Evolutionary conservation across 1,140 invertebrate genomes (phyloP), one percentile per base, ranked within the genome.

Genomic region (Gerris buenoi): DNA sequence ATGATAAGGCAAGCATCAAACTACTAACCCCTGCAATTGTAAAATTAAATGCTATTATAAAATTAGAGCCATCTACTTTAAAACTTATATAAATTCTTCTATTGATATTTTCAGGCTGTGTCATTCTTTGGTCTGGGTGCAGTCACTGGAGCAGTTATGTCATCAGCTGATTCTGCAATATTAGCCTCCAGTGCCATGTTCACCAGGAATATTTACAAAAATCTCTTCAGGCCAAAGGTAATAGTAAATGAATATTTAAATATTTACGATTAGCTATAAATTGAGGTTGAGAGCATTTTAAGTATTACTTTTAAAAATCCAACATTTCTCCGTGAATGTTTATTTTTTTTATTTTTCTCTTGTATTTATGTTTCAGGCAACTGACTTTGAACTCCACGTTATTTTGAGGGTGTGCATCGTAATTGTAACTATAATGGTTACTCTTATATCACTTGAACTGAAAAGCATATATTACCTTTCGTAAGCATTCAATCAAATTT

Each of bases 121-220:
- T 78, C 85, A 26, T 86, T 86, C 71, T 76, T 85, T 76, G 89
- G 88, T n/a, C 79, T 91, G 1, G 88, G 88, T 13, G 86, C 88
- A 2, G 86, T 91, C 26, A 87, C 86, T 1, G 88, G 88, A 2
- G 87, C 88, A n/a, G 85, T 89, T 1, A 89, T 91, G 88, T 88
- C 87, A 2, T 90, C 88, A 5, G 88, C 88, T 1, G 88, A 90
- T 74, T 89, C 88, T 1, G 87, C 87, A 64, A 85, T 91, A 61
- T 77, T 91, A 1, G 84, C 86, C 5, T 87, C 88, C 15, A 85
- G 85, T 71, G 87, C 87, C 18, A 88, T 91, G 86, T 90, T 90
- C 77, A 84, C 88, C n/a, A 81, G 87, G 67, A 91, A 91, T 75
- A 83, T 91, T 61, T 90, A 89, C 75, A 87, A 87, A 74, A 75